These are phyloP conservation scores for Oscheius myriophilus DNA, from an alignment of 2,888 invertebrate genomes.

Conservation along the genomic window DNA sequence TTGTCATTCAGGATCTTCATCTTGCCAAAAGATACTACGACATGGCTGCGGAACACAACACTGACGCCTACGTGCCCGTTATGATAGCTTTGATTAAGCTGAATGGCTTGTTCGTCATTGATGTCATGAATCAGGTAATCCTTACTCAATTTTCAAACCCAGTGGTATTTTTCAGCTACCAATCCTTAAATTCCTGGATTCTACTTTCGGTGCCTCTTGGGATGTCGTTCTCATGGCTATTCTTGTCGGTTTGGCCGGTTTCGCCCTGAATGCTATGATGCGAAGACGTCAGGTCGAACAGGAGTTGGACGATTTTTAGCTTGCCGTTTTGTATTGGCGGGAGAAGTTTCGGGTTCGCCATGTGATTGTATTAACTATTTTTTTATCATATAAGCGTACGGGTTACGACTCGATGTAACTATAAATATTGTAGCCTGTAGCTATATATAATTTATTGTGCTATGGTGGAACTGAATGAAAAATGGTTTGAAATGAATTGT, in stretches of 20 bases:
- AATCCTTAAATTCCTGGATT: constrained; percentile 39
- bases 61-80: constrained; percentile 92
- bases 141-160: neutral
- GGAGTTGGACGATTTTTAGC: constrained; percentile 16
- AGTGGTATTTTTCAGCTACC: constrained; percentile 29
- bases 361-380: no score
- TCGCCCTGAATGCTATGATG: neutral
- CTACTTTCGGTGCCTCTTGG: constrained; percentile 54
- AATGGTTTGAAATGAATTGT: no score
- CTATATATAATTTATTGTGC: no score
- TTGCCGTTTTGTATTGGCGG: neutral
- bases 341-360: no score
- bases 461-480: no score
- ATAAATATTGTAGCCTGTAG: no score
- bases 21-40: constrained; percentile 97
- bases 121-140: constrained; percentile 47
- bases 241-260: constrained; percentile 15
- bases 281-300: constrained; percentile 15
- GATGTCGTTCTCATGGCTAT: constrained; percentile 52
- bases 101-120: constrained; percentile 80
- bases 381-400: no score
- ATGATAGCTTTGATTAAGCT: constrained; percentile 88
- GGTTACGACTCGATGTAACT: no score
- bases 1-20: constrained; percentile 80
- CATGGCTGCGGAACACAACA: constrained; percentile 89